Base-by-base conservation (phyloP, 2,888 invertebrate genomes). In the Lithophane ornitopus region DNA sequence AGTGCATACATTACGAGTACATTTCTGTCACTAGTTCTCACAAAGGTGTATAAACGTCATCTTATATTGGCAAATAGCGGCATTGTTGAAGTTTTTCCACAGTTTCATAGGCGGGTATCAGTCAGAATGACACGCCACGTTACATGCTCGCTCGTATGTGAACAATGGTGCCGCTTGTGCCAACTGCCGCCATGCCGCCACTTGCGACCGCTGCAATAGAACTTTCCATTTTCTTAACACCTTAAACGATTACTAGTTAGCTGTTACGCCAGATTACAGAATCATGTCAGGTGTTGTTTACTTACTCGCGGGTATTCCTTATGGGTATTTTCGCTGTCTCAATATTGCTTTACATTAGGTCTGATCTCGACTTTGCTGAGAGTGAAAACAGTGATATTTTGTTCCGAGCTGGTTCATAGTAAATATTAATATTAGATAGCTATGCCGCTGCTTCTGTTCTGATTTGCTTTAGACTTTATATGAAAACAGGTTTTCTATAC, bases 81-180 rank as follows among this genome's bases (percentile, higher is more conserved):
- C 91, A 94, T 95, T 95, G 95, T 94, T 91, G 83, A 74, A 86
- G 92, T 94, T 94, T 92, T 93, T 87, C 69, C 78, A 70, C 70
- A 74, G 88, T 90, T 91, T 92, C 88, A 77, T 91, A 88, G 87
- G 88, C 85, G 85, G 80, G 89, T 90, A 91, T 90, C 89, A 85
- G 89, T 86, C 78, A 82, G 78, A 94, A 93, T 92, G 92, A 93
- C 90, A 91, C 84, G 90, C 90, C 89, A 84, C 83, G 91, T 93
- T 93, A 92, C 91, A 90, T 92, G 91, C 85, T 87, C 79, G 77
- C 78, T 88, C 79, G 86, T 86, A 87, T 90, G 90, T 90, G 91
- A 94, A 94, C 94, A 95, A 94, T 94, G 89, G 92, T 87, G 85
- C 85, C 83, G 74, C 70, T 70, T 76, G 85, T 91, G 90, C 91